phyloP scores from a whole-genome alignment of 2,797 vertebrate genomes.

The Petrocephalus sullivani region DNA sequence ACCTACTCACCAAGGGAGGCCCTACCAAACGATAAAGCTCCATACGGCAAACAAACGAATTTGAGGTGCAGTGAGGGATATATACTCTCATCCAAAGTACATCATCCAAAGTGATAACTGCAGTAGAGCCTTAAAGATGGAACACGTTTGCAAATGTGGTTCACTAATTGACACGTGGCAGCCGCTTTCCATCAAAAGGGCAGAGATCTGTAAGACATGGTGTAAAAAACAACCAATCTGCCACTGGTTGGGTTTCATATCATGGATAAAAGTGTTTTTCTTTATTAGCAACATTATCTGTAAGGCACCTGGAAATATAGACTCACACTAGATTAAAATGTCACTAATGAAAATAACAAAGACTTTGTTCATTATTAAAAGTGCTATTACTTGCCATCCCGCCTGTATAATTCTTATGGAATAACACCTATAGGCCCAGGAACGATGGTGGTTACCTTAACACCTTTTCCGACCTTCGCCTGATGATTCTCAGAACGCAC shows the following conservation, averaged over 20 bases:
- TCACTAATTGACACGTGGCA: background rate
- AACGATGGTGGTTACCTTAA: background rate
- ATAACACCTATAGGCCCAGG: background rate
- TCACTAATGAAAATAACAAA: background rate
- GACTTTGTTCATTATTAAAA: background rate
- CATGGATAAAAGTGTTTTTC: background rate
- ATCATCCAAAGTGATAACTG: background rate
- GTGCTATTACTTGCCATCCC: background rate
- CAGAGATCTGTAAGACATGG: background rate
- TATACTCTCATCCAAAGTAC: background rate
- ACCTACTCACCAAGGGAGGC: background rate
- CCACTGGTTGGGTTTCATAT: background rate
- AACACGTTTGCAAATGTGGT: background rate
- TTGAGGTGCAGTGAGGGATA: background rate
- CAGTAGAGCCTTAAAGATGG: background rate
- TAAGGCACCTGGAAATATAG: background rate
- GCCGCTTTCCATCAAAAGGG: background rate
- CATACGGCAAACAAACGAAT: background rate
- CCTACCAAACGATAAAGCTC: background rate
- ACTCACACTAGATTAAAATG: background rate
- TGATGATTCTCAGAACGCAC: slow-evolving; percentile 37
- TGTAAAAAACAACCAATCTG: background rate
- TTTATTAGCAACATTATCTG: background rate
- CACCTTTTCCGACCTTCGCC: background rate
- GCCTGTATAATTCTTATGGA: background rate